Percentiles rank a stretch among this genome's conserved stretches.
Conservation (phyloP, 64 coral and sea anemone species). For the Pocillopora damicornis region DNA sequence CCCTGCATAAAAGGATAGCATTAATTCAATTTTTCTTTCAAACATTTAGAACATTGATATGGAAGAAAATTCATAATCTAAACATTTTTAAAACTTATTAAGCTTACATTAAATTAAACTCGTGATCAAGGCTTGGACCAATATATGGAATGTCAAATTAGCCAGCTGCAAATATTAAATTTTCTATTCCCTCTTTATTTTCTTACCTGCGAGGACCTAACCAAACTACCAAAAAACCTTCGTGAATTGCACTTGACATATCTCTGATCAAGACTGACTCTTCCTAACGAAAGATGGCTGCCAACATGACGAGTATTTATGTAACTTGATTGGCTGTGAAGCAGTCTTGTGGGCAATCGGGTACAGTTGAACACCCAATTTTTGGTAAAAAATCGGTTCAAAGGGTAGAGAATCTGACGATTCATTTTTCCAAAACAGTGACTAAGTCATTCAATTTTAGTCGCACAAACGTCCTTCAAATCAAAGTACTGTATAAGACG, state of each 20-base stretch:
- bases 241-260: not conserved
- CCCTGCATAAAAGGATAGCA: not conserved
- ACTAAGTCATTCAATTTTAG: not conserved
- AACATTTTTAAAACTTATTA: too few relatives aligned
- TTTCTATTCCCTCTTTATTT: not conserved
- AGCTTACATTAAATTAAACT: too few relatives aligned
- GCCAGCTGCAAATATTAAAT: not conserved
- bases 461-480: not conserved
- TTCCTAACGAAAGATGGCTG: not conserved
- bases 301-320: not conserved
- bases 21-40: not conserved
- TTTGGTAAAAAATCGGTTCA: not conserved
- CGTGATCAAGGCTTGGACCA: too few relatives aligned
- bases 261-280: not conserved
- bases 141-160: too few relatives aligned
- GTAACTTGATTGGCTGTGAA: not conserved
- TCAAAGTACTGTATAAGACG: not conserved
- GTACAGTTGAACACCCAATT: not conserved
- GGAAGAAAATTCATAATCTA: too few relatives aligned
- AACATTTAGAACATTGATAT: too few relatives aligned
- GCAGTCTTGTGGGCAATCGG: slow-evolving; percentile 6
- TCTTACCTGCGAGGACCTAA: slow-evolving; percentile 5
- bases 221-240: slow-evolving; percentile 6
- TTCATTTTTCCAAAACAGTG: slow-evolving; percentile 4
- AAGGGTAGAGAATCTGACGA: not conserved